These are phyloP conservation scores for Paradoxurus hermaphroditus DNA, from an alignment of 2,113 vertebrate species.

Conservation along the genomic window DNA sequence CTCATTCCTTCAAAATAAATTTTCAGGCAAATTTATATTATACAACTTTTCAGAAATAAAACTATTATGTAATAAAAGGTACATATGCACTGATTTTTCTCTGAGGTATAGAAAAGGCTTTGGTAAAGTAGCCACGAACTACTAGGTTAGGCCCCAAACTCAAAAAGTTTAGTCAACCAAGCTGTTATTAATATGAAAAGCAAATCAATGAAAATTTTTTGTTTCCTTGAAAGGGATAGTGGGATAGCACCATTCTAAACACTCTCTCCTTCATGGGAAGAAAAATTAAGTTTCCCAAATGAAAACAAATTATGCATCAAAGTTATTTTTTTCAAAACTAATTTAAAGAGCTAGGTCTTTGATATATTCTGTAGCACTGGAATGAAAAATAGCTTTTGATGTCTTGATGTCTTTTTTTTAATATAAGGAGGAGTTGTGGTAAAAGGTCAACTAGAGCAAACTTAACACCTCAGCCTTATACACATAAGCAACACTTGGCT, in stretches of 20 bases:
- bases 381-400: slow-evolving; percentile 64
- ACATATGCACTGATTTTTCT: background rate
- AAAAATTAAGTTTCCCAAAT: slow-evolving; percentile 50
- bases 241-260: background rate
- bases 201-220: slow-evolving; percentile 37
- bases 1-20: slow-evolving; percentile 1
- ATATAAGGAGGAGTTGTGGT: slow-evolving; percentile 80
- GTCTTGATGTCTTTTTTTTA: slow-evolving; percentile 38
- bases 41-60: background rate
- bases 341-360: slow-evolving; percentile 36
- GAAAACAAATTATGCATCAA: background rate
- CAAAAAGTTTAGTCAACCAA: background rate
- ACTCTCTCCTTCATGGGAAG: background rate
- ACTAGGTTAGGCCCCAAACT: background rate
- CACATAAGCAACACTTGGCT: slow-evolving; percentile 86
- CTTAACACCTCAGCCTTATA: slow-evolving; percentile 87
- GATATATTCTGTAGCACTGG: slow-evolving; percentile 33
- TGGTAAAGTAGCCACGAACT: background rate
- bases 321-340: slow-evolving; percentile 21
- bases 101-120: slow-evolving; percentile 12
- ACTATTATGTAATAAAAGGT: background rate
- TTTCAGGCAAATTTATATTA: background rate
- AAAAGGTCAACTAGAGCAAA: slow-evolving; percentile 87
- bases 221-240: background rate
- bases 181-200: slow-evolving; percentile 12